Conservation (phyloP, 2,888 invertebrate species). For the Halictus ligatus region DNA sequence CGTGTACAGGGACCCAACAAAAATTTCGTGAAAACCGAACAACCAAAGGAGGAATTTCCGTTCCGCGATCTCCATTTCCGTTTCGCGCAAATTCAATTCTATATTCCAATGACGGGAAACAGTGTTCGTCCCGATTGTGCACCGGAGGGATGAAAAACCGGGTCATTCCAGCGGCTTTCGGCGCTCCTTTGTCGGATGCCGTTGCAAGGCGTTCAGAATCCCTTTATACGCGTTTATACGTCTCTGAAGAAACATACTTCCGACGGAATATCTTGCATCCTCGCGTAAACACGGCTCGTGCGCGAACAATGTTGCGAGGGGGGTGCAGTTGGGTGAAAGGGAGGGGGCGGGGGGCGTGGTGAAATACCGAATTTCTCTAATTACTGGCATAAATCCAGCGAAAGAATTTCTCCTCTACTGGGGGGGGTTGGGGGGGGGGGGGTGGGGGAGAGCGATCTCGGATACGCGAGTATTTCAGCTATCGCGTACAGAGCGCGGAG, state of each 20-base stretch:
- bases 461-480: constrained; percentile 42
- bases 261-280: neutral
- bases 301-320: neutral
- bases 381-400: constrained; percentile 58
- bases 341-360: neutral
- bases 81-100: neutral
- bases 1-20: neutral
- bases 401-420: constrained; percentile 56
- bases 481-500: constrained; percentile 44
- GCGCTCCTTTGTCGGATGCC: neutral
- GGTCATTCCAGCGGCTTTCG: neutral
- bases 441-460: neutral
- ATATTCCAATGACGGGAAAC: neutral
- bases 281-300: neutral
- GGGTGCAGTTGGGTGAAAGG: too few species aligned
- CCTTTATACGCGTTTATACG: neutral
- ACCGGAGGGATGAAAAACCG: neutral
- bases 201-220: neutral
- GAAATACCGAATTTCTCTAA: constrained; percentile 50
- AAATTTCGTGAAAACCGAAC: neutral
- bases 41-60: neutral
- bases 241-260: neutral
- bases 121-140: neutral
- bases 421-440: constrained; percentile 15
- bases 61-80: neutral